Evolutionary conservation across 2,797 vertebrate species (phyloP).

Genomic region (Leptodactylus fallax): DNA sequence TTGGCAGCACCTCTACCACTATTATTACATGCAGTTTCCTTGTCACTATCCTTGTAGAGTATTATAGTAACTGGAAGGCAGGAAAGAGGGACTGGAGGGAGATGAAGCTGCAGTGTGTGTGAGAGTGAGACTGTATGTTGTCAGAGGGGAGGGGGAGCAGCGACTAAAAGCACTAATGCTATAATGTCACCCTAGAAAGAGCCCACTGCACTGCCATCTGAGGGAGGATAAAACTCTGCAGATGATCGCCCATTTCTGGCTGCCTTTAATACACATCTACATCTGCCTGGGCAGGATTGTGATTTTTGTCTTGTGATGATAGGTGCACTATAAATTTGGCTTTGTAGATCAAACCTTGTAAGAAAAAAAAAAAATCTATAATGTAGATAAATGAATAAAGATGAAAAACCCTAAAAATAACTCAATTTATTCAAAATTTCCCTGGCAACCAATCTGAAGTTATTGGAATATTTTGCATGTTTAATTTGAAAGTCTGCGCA

Average conservation of each 20-base stretch:
- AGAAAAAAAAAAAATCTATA: not conserved
- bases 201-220: not conserved
- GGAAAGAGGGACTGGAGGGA: not conserved
- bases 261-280: not conserved
- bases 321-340: not conserved
- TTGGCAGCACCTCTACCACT: not conserved
- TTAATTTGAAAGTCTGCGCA: constrained; percentile 4
- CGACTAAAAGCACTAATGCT: too few relatives aligned
- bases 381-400: not conserved
- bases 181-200: not conserved
- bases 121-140: not conserved
- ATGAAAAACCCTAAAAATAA: not conserved
- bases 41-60: too few relatives aligned
- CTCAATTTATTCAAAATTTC: constrained; percentile 6
- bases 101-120: not conserved
- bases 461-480: constrained; percentile 29
- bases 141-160: not conserved
- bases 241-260: not conserved
- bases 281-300: not conserved
- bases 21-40: too few relatives aligned
- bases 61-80: not conserved
- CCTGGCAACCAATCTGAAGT: constrained; percentile 27
- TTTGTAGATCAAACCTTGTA: not conserved
- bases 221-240: not conserved
- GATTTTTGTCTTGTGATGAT: not conserved